A percentile compares a stretch with the other conserved stretches of the same genome.
phyloP scores from a whole-genome alignment of 1,140 invertebrate species.

The Stegodyphus dumicola region DNA sequence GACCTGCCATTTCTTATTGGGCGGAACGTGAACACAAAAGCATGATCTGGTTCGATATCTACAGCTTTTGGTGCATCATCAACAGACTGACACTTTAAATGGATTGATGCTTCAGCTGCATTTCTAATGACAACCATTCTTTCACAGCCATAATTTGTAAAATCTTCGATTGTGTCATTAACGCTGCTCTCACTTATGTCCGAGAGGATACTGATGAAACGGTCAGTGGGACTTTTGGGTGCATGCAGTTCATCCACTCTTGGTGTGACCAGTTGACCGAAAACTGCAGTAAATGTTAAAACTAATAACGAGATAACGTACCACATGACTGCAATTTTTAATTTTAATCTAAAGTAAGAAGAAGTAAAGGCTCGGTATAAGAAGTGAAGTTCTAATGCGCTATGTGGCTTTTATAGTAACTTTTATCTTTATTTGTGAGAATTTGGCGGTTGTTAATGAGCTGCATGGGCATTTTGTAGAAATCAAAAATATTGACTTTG shows the following conservation, averaged over 20 bases:
- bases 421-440: too few relatives aligned
- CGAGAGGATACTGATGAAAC: slow-evolving; percentile 9
- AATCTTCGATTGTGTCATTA: slow-evolving; percentile 27
- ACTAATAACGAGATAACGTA: too few relatives aligned
- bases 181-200: slow-evolving; percentile 24
- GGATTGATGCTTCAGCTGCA: not conserved
- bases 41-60: slow-evolving; percentile 11
- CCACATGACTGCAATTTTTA: too few relatives aligned
- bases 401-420: too few relatives aligned
- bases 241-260: not conserved
- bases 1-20: slow-evolving; percentile 18
- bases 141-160: slow-evolving; percentile 29
- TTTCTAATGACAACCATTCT: slow-evolving; percentile 42
- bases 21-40: slow-evolving; percentile 29
- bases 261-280: too few relatives aligned
- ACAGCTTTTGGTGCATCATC: slow-evolving; percentile 10
- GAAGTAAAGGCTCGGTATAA: too few relatives aligned
- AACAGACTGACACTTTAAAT: slow-evolving; percentile 13
- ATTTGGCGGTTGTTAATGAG: too few relatives aligned
- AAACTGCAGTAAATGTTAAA: too few relatives aligned
- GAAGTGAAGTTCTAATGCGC: too few relatives aligned
- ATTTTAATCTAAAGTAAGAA: too few relatives aligned
- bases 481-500: too few relatives aligned
- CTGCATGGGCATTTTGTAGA: too few relatives aligned
- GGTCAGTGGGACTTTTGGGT: slow-evolving; percentile 2